These are phyloP conservation scores for Orthosia cruda DNA, from an alignment of 2,888 invertebrate genomes.

Conservation along the genomic window DNA sequence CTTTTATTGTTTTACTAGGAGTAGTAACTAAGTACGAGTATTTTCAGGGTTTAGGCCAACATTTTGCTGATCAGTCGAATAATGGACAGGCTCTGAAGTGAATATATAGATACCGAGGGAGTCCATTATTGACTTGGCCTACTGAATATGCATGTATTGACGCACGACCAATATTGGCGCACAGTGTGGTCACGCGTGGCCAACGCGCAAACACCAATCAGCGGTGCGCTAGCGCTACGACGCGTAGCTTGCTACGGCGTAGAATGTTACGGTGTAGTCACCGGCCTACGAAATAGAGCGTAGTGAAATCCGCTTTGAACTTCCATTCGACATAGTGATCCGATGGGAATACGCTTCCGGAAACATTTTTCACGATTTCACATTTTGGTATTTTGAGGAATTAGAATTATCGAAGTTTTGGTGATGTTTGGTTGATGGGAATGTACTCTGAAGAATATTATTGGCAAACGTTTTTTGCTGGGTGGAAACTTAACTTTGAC, in stretches of 20 bases:
- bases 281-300: conserved; percentile 32
- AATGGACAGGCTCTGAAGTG: neutral
- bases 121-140: conserved; percentile 20
- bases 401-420: neutral
- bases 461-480: neutral
- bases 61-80: neutral
- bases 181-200: conserved; percentile 21
- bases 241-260: conserved; percentile 23
- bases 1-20: neutral
- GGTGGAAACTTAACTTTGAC: too few species aligned
- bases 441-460: neutral
- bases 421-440: neutral
- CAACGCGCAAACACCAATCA: conserved; percentile 56
- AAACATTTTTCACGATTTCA: neutral
- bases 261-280: conserved; percentile 16
- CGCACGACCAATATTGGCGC: conserved; percentile 44
- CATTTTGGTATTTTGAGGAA: neutral
- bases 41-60: neutral
- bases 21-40: neutral
- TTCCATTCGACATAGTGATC: conserved; percentile 21
- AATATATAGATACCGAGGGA: conserved; percentile 10
- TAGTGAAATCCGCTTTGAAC: conserved; percentile 35
- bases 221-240: conserved; percentile 36
- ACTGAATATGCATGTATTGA: conserved; percentile 55
- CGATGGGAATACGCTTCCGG: conserved; percentile 10